Evolutionary conservation across 2,888 invertebrate species (phyloP).

Genomic region (Ennomos quercinarius): DNA sequence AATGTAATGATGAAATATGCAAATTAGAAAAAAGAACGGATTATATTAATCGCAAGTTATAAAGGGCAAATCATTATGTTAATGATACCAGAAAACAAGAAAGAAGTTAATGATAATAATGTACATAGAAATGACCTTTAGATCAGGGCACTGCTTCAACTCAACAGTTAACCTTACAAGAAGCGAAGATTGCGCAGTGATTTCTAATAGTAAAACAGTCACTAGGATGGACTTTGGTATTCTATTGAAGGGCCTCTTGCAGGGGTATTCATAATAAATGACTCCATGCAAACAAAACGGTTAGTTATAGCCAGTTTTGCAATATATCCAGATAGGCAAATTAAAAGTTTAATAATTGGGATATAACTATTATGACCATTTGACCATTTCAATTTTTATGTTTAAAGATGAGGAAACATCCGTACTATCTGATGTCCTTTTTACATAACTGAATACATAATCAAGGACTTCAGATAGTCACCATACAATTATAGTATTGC

Average conservation of each 20-base stretch:
- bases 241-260: too few species aligned
- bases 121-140: conserved; percentile 11
- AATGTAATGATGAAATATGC: conserved; percentile 19
- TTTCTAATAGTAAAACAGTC: not conserved
- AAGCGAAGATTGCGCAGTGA: not conserved
- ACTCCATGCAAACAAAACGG: too few species aligned
- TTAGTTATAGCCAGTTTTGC: too few species aligned
- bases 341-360: too few species aligned
- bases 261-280: too few species aligned
- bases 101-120: conserved; percentile 11
- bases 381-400: not conserved
- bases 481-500: conserved; percentile 30
- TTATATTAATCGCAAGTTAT: conserved; percentile 16
- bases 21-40: conserved; percentile 21
- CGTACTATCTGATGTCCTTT: conserved; percentile 51
- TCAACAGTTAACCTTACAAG: conserved; percentile 2
- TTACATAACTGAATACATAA: conserved; percentile 53
- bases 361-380: not conserved
- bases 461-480: conserved; percentile 48
- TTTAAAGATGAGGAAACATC: conserved; percentile 43
- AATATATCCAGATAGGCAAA: too few species aligned
- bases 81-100: conserved; percentile 37
- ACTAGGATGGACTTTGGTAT: too few species aligned
- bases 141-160: conserved; percentile 1
- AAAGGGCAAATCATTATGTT: conserved; percentile 18